Percentiles rank a stretch among this genome's conserved stretches.
Evolutionary conservation across 1,140 invertebrate species (phyloP).

Genomic region (Macrostomum lignano): DNA sequence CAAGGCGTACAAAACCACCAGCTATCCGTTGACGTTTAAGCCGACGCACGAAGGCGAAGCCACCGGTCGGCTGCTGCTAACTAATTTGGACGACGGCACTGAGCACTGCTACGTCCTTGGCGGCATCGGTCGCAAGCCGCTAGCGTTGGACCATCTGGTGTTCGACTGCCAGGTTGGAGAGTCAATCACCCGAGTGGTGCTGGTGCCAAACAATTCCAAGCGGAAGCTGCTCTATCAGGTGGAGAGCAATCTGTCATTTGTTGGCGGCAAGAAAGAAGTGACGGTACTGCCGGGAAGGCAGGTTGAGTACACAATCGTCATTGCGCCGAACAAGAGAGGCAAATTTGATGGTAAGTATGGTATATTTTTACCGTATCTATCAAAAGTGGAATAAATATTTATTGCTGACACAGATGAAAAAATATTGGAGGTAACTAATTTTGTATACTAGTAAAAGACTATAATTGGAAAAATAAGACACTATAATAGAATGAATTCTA

Average conservation of each 20-base stretch:
- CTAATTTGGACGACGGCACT: slow-evolving; percentile 15
- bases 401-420: too few relatives aligned
- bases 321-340: too few relatives aligned
- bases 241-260: not conserved
- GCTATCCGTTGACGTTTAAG: slow-evolving; percentile 19
- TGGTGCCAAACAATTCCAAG: not conserved
- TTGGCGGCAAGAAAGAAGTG: too few relatives aligned
- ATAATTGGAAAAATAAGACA: too few relatives aligned
- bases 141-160: slow-evolving; percentile 15
- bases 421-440: too few relatives aligned
- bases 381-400: too few relatives aligned
- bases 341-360: too few relatives aligned
- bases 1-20: slow-evolving; percentile 15
- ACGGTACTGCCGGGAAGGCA: too few relatives aligned
- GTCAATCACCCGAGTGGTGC: not conserved
- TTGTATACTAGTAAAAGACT: too few relatives aligned
- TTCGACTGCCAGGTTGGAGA: slow-evolving; percentile 1
- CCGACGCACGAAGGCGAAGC: slow-evolving; percentile 16
- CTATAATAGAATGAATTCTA: too few relatives aligned
- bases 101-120: slow-evolving; percentile 17
- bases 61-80: slow-evolving; percentile 12
- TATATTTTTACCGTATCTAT: too few relatives aligned
- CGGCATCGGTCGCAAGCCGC: slow-evolving; percentile 17
- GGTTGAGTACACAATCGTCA: too few relatives aligned
- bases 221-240: not conserved